Evolutionary conservation across 2,888 invertebrate genomes (phyloP), one percentile per base, ranked within the genome.

Genomic region (Acanthosoma haemorrhoidale): DNA sequence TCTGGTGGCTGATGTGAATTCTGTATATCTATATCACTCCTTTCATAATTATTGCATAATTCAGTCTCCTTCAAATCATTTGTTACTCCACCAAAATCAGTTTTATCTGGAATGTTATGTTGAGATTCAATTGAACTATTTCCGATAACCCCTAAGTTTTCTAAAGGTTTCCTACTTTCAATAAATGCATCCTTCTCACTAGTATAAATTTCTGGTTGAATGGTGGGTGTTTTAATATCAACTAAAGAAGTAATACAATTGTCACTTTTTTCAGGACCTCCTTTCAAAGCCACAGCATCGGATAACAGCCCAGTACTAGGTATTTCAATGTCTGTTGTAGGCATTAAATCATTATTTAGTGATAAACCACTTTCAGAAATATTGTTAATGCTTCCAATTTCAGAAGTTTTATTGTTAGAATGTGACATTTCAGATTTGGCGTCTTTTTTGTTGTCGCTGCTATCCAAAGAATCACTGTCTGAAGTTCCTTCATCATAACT

Each of bases 401-500:
- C n/a, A n/a, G n/a, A n/a, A n/a, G n/a, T n/a, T 36, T 68, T 38
- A 29, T 11, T 29, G n/a, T 34, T 25, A 9, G 34, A 68, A 36
- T 58, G 21, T 36, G 18, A 5, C 9, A 58, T 58, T 9, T 18
- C 18, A 34, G 29, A n/a, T 15, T 51, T 51, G 9, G 34, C n/a
- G 34, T 58, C 68, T 51, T 63, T 38, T n/a, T 4, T 16, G 41
- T n/a, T 67, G 16, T 67, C 67, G n/a, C 6, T 16, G 41, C 21
- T 67, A 31, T 67, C 67, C 21, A 43, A 43, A 4, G 34, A 25
- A 34, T 67, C 51, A 51, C 67, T 67, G 34, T 67, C 67, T 34
- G 67, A 57, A 8, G 57, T 15, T 2, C 57, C 34, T 67, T 67
- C 67, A 51, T 67, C 34, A 57, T 67, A 67, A 57, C 67, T 67